Conservation (phyloP, 35 echinoderm and acorn worm genomes). For the Acanthaster planci region DNA sequence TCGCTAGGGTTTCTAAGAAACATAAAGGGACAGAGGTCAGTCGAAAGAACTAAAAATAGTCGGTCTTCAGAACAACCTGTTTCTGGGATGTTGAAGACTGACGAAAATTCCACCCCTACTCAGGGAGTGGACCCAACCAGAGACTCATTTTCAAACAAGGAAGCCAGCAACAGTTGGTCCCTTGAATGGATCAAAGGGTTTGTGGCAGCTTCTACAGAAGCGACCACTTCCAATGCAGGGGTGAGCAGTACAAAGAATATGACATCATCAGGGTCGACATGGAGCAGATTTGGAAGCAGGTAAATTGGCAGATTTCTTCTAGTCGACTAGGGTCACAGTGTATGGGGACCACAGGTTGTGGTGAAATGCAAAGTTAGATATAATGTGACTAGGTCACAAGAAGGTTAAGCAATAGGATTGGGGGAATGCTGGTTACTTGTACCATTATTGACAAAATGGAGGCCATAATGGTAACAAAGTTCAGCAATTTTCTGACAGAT, state of each 20-base stretch:
- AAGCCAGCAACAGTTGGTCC: constrained; percentile 34
- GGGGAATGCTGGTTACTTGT: too few relatives aligned
- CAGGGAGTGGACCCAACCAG: constrained; percentile 30
- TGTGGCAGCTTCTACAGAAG: constrained; percentile 24
- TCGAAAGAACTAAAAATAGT: constrained; percentile 24
- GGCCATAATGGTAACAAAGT: too few relatives aligned
- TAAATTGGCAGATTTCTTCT: background rate
- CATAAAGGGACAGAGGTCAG: constrained; percentile 28
- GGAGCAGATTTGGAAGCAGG: constrained; percentile 48
- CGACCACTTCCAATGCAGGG: background rate
- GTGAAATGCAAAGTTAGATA: too few relatives aligned
- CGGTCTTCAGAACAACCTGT: constrained; percentile 74
- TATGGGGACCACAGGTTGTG: too few relatives aligned
- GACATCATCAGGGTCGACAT: constrained; percentile 24
- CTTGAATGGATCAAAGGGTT: constrained; percentile 60
- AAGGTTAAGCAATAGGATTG: too few relatives aligned
- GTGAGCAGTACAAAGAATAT: background rate
- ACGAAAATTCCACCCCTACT: constrained; percentile 52
- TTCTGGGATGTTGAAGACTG: constrained; percentile 67
- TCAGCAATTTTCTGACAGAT: too few relatives aligned
- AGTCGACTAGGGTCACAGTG: too few relatives aligned
- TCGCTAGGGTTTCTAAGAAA: constrained; percentile 16
- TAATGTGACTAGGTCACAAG: too few relatives aligned
- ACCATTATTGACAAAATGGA: too few relatives aligned
- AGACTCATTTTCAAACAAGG: background rate